A percentile compares a stretch with the other conserved stretches of the same genome.
Conservation (phyloP, 2,797 vertebrate species). For the Karalla daura region DNA sequence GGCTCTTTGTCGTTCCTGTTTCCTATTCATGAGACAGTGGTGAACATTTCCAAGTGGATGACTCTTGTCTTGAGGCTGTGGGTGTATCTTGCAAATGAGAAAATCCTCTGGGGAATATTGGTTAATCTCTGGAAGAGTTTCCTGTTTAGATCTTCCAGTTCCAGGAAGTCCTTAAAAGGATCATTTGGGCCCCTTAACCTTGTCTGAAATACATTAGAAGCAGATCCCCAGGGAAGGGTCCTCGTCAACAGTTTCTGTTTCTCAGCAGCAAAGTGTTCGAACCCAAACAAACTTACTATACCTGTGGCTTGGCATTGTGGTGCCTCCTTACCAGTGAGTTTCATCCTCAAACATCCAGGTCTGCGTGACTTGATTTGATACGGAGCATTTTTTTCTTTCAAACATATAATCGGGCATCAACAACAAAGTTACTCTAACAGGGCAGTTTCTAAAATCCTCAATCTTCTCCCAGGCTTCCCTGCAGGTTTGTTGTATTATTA, state of each 20-base stretch:
- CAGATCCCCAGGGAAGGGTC: neutral
- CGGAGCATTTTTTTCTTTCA: too few species aligned
- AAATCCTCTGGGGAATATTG: conserved; percentile 12
- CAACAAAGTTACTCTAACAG: too few species aligned
- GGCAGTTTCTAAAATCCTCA: too few species aligned
- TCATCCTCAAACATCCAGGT: too few species aligned
- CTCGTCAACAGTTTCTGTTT: neutral
- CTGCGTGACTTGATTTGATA: too few species aligned
- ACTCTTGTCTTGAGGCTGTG: neutral
- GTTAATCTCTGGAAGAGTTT: conserved; percentile 36
- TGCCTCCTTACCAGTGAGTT: too few species aligned
- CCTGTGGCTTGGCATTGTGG: too few species aligned
- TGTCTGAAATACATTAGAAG: conserved; percentile 12
- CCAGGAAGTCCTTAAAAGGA: conserved; percentile 52
- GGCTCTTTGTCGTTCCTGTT: neutral
- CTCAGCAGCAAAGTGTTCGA: neutral
- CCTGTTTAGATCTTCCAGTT: conserved; percentile 47
- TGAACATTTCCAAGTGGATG: conserved; percentile 7
- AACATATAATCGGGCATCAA: too few species aligned
- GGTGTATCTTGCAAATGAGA: conserved; percentile 3
- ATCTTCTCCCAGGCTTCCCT: too few species aligned
- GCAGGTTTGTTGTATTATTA: too few species aligned
- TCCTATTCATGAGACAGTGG: conserved; percentile 5
- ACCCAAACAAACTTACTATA: neutral
- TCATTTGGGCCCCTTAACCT: conserved; percentile 23